Conservation (phyloP, 2,113 vertebrate species). For the Vidua macroura region DNA sequence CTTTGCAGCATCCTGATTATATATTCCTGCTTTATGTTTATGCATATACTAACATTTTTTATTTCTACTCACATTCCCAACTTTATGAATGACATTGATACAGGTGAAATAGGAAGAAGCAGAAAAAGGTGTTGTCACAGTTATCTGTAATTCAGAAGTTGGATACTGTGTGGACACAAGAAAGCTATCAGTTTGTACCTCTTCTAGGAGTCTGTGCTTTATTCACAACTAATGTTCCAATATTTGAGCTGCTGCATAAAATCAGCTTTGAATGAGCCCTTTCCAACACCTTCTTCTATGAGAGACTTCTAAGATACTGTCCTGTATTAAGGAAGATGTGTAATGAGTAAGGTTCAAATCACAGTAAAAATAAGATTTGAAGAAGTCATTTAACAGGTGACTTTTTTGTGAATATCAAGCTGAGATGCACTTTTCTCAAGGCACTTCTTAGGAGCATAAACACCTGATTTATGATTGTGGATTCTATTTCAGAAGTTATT, state of each 20-base stretch:
- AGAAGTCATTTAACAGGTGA: neutral
- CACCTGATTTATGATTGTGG: neutral
- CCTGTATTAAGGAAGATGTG: neutral
- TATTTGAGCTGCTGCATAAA: neutral
- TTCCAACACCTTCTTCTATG: neutral
- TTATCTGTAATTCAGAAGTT: neutral
- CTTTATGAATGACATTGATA: neutral
- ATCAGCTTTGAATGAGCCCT: neutral
- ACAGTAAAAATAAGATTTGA: neutral
- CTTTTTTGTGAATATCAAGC: neutral
- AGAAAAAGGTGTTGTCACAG: neutral
- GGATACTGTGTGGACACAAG: neutral
- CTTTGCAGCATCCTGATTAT: neutral
- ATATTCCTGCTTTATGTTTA: neutral
- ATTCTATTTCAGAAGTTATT: neutral
- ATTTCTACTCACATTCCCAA: neutral
- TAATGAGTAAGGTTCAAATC: neutral
- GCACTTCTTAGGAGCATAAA: neutral
- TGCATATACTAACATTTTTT: neutral
- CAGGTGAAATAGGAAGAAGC: neutral
- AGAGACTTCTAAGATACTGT: neutral
- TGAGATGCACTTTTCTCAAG: neutral
- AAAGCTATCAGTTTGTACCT: neutral
- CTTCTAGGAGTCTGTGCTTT: neutral
- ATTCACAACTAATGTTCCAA: neutral